Conservation (phyloP, 2,888 invertebrate species). For the Norana najaformis region DNA sequence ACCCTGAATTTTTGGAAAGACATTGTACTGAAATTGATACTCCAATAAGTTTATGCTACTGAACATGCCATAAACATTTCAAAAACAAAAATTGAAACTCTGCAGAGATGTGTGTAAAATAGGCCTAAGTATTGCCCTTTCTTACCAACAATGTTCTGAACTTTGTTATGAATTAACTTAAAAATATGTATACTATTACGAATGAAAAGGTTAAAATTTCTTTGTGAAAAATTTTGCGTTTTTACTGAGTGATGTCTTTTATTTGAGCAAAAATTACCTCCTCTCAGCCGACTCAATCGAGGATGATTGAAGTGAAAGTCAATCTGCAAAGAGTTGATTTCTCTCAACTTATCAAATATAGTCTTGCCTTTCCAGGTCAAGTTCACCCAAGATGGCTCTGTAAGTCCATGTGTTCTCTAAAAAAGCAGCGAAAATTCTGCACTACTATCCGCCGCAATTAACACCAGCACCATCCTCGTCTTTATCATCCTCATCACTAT, state of each 20-base stretch:
- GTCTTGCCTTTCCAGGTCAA: slow-evolving; percentile 16
- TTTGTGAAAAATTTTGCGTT: too few species aligned
- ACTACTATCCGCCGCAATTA: neutral
- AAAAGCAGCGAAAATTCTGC: neutral
- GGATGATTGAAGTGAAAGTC: slow-evolving; percentile 31
- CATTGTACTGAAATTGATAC: too few species aligned
- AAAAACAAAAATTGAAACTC: too few species aligned
- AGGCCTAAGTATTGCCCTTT: too few species aligned
- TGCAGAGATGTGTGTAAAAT: too few species aligned
- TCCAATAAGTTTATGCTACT: too few species aligned
- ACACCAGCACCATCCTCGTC: too few species aligned
- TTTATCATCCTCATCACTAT: too few species aligned
- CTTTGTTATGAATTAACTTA: neutral
- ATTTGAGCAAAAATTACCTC: slow-evolving; percentile 31
- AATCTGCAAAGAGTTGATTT: slow-evolving; percentile 34
- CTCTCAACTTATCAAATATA: slow-evolving; percentile 33
- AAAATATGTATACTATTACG: neutral
- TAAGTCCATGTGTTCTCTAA: slow-evolving; percentile 30
- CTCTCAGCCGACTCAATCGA: slow-evolving; percentile 30
- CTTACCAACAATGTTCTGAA: too few species aligned
- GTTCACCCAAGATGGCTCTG: slow-evolving; percentile 33
- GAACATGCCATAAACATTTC: too few species aligned
- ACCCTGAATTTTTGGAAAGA: too few species aligned
- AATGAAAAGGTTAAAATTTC: neutral
- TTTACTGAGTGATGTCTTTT: neutral